These are phyloP conservation scores for Brachyistius frenatus DNA, from an alignment of 2,113 vertebrate species.

Conservation along the genomic window DNA sequence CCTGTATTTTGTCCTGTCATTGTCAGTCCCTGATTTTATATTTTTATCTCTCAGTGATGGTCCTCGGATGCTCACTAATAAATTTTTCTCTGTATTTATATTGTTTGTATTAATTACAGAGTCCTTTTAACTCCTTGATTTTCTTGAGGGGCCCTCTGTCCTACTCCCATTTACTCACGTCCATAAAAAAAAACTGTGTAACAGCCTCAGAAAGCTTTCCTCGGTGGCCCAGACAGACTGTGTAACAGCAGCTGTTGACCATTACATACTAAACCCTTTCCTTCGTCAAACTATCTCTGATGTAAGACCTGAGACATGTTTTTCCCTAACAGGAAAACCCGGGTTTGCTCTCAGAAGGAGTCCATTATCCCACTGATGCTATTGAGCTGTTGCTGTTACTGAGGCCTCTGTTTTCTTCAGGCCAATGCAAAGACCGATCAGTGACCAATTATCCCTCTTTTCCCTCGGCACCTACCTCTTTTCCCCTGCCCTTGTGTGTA, in stretches of 20 bases:
- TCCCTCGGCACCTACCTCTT: background rate
- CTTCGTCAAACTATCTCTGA: conserved; percentile 82
- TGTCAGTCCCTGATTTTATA: background rate
- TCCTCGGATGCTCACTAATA: background rate
- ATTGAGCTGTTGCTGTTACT: conserved; percentile 61
- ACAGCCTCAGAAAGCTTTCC: conserved; percentile 42
- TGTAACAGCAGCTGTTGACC: conserved; percentile 80
- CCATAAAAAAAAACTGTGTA: conserved; percentile 49
- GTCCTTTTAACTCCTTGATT: conserved; percentile 1
- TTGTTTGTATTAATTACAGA: conserved; percentile 2
- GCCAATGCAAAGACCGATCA: conserved; percentile 33
- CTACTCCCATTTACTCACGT: conserved; percentile 35
- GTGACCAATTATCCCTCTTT: conserved; percentile 31
- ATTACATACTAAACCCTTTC: conserved; percentile 82
- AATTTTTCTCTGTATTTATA: background rate
- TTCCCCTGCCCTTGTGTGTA: conserved; percentile 35
- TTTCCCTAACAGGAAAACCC: conserved; percentile 82
- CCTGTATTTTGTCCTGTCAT: conserved; percentile 1
- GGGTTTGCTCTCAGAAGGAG: conserved; percentile 68
- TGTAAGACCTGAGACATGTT: conserved; percentile 83
- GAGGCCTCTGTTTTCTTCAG: conserved; percentile 51
- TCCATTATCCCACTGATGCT: conserved; percentile 78
- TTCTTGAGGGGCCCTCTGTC: conserved; percentile 1
- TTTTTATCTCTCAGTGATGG: background rate
- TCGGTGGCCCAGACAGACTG: conserved; percentile 48